Evolutionary conservation across 2,888 invertebrate species (phyloP).

Genomic region (Druceiella hillmani): DNA sequence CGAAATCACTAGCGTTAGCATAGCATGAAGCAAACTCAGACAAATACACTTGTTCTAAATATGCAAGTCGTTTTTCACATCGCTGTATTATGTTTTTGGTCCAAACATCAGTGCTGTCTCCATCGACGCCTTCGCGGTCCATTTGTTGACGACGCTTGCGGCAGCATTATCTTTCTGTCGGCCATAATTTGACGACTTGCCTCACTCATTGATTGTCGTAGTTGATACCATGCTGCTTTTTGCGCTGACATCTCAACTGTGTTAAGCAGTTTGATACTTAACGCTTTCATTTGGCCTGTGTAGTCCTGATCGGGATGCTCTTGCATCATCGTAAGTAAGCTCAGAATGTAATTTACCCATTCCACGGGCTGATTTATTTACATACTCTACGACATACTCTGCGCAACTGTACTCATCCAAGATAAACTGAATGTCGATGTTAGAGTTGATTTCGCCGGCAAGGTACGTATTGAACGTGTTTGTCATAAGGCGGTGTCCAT

Average conservation of each 20-base stretch:
- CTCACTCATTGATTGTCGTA: constrained; percentile 31
- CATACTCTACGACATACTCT: too few relatives aligned
- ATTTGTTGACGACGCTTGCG: constrained; percentile 12
- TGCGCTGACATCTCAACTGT: constrained; percentile 30
- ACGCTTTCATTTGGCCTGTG: constrained; percentile 26
- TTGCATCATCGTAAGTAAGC: constrained; percentile 26
- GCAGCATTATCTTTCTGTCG: constrained; percentile 28
- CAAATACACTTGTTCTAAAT: background rate
- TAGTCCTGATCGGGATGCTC: constrained; percentile 31
- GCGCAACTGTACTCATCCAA: constrained; percentile 17
- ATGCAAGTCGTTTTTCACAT: constrained; percentile 8
- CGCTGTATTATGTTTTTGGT: constrained; percentile 8
- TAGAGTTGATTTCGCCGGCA: constrained; percentile 6
- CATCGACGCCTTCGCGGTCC: constrained; percentile 6
- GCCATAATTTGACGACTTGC: constrained; percentile 25
- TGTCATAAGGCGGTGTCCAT: constrained; percentile 4
- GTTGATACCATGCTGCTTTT: constrained; percentile 33
- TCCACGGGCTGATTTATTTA: constrained; percentile 21
- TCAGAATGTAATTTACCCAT: constrained; percentile 28
- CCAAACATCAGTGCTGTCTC: constrained; percentile 13
- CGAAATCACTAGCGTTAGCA: too few relatives aligned
- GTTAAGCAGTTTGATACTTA: constrained; percentile 29
- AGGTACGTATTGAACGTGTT: constrained; percentile 16
- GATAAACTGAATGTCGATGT: constrained; percentile 19
- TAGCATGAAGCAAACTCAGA: too few relatives aligned